Base-by-base conservation (phyloP, 2,113 vertebrate genomes). In the Phoenicopterus ruber region DNA sequence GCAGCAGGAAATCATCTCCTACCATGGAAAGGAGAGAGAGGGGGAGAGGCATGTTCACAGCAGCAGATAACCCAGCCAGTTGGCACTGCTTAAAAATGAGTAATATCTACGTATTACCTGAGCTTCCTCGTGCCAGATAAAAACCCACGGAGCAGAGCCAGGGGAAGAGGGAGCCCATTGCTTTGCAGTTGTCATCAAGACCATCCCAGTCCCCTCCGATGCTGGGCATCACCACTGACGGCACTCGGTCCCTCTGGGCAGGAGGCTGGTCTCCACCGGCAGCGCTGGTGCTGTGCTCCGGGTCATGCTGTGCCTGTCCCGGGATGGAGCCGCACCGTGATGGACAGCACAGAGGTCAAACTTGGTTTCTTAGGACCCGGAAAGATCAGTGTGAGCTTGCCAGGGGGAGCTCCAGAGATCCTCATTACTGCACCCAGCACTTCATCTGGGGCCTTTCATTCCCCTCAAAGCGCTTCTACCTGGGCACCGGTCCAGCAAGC, bases 361-460 rank as follows among this genome's bases (percentile, higher is more conserved):
- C 55, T 0, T 59, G 16, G 13, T 28, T 77, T 77, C 28, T 50
- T 29, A n/a, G 38, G 20, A 6, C 29, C 62, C 32, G 67, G 70
- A 65, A 73, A 67, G 31, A 70, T 49, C 36, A 55, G 22, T 1
- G 18, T n/a, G 36, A 86, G 24, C 26, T 72, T 92, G 71, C 16
- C 52, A 81, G 34, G 17, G 17, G 26, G 11, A 88, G 46, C n/a
- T 70, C 49, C 47, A 31, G 76, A 77, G 71, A 59, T 61, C 29
- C 86, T 83, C 58, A 83, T 81, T 95, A 72, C 79, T 38, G 76
- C 62, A 94, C 46, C 62, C 74, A 92, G 71, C 46, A 62, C 77
- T 74, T 95, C 83, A 66, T 66, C 61, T 69, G 70, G 59, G 86
- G n/a, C 72, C 69, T 92, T 81, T 86, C 61, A 54, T 55, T 83